Conservation (phyloP, 1,140 invertebrate species). For the Zaprionus inermis region DNA sequence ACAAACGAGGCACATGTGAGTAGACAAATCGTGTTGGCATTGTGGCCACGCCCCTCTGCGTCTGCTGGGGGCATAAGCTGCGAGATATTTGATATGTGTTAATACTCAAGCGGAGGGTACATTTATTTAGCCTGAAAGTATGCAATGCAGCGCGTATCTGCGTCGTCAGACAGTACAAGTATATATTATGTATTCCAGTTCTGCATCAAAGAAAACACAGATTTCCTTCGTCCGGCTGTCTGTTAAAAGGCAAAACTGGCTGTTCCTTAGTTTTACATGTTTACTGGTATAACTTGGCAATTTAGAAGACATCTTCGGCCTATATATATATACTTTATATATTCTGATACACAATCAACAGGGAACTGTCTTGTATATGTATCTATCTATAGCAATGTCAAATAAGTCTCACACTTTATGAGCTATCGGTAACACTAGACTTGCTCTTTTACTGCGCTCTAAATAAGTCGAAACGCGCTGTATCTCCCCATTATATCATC, state of each 20-base stretch:
- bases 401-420: no score
- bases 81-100: not conserved
- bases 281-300: no score
- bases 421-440: no score
- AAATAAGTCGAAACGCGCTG: no score
- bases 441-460: no score
- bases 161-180: not conserved
- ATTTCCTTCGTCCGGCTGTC: not conserved
- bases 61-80: not conserved
- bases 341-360: no score
- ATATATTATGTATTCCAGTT: not conserved
- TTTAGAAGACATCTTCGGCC: no score
- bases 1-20: slow-evolving; percentile 84
- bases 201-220: not conserved
- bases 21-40: slow-evolving; percentile 25
- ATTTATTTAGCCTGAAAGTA: not conserved
- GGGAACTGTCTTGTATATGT: no score
- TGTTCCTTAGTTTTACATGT: no score
- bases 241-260: not conserved
- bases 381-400: no score
- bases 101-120: not conserved
- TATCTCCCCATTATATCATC: no score
- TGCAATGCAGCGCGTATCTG: not conserved
- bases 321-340: no score
- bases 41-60: not conserved